Evolutionary conservation across 1,140 invertebrate species (phyloP).

Genomic region (Listronotus bonariensis): DNA sequence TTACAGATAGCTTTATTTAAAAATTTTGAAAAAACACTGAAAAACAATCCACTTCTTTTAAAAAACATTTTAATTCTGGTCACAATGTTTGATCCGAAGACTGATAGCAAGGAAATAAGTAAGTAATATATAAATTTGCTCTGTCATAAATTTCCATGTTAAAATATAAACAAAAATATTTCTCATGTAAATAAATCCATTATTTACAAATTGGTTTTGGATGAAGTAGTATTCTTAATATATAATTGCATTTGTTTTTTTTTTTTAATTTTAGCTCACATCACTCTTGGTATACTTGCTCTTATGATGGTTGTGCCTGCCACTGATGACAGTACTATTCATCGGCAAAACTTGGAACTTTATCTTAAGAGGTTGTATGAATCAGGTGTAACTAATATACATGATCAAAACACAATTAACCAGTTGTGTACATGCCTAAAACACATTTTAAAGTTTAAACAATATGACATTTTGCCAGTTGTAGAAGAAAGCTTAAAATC

Average conservation of each 20-base stretch:
- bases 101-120: conserved; percentile 15
- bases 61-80: conserved; percentile 25
- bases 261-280: conserved; percentile 12
- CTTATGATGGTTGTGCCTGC: background rate
- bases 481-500: conserved; percentile 7
- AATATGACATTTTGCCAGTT: conserved; percentile 15
- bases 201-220: no score
- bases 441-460: conserved; percentile 25
- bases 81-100: conserved; percentile 7
- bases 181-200: conserved; percentile 8
- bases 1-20: conserved; percentile 28
- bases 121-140: conserved; percentile 19
- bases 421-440: conserved; percentile 31
- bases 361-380: conserved; percentile 2
- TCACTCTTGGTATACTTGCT: conserved; percentile 17
- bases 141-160: no score
- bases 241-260: no score
- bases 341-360: background rate
- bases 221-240: no score
- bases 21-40: conserved; percentile 26
- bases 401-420: conserved; percentile 19
- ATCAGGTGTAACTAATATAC: conserved; percentile 5
- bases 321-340: background rate
- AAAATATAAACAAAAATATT: no score
- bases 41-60: conserved; percentile 34